These are phyloP conservation scores for Dryobotodes eremita DNA, from an alignment of 2,888 invertebrate species.

Conservation along the genomic window DNA sequence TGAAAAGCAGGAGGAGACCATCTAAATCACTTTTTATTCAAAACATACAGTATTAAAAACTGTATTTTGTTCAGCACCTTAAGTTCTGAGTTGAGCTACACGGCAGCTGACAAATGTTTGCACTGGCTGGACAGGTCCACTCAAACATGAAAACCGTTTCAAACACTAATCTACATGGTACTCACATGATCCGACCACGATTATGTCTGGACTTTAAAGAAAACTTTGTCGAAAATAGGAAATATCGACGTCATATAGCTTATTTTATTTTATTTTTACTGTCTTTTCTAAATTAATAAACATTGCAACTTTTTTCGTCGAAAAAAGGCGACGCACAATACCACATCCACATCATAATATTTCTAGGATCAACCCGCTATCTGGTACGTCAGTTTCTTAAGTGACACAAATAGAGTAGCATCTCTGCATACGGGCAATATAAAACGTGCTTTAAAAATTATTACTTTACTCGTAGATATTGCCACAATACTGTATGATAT, in stretches of 20 bases:
- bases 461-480: not conserved
- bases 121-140: not conserved
- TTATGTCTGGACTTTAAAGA: not conserved
- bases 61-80: not conserved
- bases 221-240: not conserved
- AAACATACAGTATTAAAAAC: no score
- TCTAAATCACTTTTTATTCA: not conserved
- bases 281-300: not conserved
- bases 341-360: constrained; percentile 50
- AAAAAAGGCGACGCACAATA: not conserved
- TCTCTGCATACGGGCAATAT: constrained; percentile 87
- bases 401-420: constrained; percentile 88
- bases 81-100: not conserved
- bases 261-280: no score
- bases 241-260: no score
- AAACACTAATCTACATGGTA: not conserved
- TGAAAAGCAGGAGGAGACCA: not conserved
- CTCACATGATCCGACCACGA: not conserved
- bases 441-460: constrained; percentile 85
- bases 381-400: constrained; percentile 76
- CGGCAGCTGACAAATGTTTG: not conserved
- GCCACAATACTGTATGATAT: not conserved
- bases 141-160: no score
- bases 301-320: not conserved
- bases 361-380: constrained; percentile 23